phyloP scores from a whole-genome alignment of 2,113 vertebrate species.

The Eidolon helvum region DNA sequence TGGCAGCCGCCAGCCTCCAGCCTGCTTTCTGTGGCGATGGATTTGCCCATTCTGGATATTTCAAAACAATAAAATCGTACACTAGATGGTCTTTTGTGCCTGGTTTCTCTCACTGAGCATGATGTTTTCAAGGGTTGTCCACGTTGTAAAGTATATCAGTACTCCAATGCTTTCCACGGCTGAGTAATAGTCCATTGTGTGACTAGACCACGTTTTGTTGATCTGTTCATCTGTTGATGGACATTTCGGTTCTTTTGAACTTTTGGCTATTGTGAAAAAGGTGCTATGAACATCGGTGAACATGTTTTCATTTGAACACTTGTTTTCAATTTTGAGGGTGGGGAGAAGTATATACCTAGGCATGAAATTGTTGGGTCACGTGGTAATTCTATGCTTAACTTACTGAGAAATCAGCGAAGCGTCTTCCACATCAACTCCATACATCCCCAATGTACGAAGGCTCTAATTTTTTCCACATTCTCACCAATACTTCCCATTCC shows the following conservation, averaged over 20 bases:
- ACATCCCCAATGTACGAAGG: accelerated
- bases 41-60: not conserved
- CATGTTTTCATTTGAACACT: not conserved
- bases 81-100: not conserved
- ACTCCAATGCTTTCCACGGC: not conserved
- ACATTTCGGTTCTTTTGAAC: not conserved
- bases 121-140: not conserved
- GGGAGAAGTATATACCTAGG: not conserved
- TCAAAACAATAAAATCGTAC: not conserved
- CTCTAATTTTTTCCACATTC: not conserved
- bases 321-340: not conserved
- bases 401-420: not conserved
- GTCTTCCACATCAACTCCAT: not conserved
- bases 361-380: not conserved
- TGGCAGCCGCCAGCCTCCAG: not conserved
- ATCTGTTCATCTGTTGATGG: not conserved
- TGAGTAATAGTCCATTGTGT: not conserved
- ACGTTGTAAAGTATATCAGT: not conserved
- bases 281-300: not conserved
- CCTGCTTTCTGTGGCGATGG: not conserved
- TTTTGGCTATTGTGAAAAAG: not conserved
- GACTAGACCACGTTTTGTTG: not conserved
- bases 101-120: not conserved
- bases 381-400: not conserved
- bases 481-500: not conserved